Conservation (phyloP, 2,888 invertebrate genomes). For the Athetis lepigone region DNA sequence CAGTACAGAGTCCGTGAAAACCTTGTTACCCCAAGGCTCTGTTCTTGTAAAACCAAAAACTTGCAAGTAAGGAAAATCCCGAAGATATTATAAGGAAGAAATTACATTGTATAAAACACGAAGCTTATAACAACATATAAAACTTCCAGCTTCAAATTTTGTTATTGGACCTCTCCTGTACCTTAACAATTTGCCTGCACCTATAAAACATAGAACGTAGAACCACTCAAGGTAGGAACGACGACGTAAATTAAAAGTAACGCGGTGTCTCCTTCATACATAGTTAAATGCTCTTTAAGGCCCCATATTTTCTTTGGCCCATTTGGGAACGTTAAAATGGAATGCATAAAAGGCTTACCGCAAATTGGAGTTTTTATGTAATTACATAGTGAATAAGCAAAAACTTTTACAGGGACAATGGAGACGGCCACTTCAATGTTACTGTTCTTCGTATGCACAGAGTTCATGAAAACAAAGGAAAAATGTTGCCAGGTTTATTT, state of each 20-base stretch:
- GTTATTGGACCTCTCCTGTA: constrained; percentile 51
- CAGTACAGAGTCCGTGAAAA: constrained; percentile 3
- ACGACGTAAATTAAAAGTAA: constrained; percentile 88
- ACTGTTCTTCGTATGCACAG: constrained; percentile 59
- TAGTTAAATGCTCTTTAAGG: constrained; percentile 88
- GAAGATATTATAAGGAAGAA: constrained; percentile 23
- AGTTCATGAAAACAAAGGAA: constrained; percentile 55
- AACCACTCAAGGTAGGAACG: constrained; percentile 81
- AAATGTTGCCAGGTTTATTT: constrained; percentile 49
- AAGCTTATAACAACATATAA: constrained; percentile 28
- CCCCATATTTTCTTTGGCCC: constrained; percentile 83
- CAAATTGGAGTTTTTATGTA: constrained; percentile 85
- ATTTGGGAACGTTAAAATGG: constrained; percentile 84
- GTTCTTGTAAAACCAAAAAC: constrained; percentile 29
- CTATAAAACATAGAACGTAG: constrained; percentile 80
- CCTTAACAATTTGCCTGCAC: constrained; percentile 72
- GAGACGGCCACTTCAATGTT: constrained; percentile 62
- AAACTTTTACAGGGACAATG: constrained; percentile 70
- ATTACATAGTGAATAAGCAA: constrained; percentile 81
- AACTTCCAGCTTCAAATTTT: constrained; percentile 41
- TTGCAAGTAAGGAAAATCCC: constrained; percentile 15
- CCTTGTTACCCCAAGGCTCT: constrained; percentile 6
- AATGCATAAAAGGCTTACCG: constrained; percentile 83
- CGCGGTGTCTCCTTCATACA: constrained; percentile 87
- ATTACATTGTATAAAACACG: constrained; percentile 37